phyloP scores from a whole-genome alignment of 2,113 vertebrate species.

The Hemiprocne comata region DNA sequence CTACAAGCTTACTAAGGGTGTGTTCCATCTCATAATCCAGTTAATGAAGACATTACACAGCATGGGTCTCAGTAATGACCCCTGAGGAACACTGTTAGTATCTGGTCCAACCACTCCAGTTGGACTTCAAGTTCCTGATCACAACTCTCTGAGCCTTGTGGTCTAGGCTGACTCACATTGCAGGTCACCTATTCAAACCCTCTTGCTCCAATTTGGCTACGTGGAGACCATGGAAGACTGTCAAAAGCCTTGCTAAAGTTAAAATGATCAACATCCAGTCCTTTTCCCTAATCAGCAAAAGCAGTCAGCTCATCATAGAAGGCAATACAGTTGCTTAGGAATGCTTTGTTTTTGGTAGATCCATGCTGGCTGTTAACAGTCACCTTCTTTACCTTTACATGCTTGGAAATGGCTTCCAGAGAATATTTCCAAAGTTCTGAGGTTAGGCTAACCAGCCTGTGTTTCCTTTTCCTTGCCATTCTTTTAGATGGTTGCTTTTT shows the following conservation, averaged over 20 bases:
- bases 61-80: not conserved
- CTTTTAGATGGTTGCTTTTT: not conserved
- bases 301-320: not conserved
- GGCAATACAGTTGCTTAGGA: not conserved
- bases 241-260: not conserved
- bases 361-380: not conserved
- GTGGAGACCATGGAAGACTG: not conserved
- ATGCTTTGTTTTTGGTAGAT: not conserved
- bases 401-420: not conserved
- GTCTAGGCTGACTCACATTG: not conserved
- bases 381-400: not conserved
- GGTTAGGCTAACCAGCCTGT: not conserved
- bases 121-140: not conserved
- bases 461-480: not conserved
- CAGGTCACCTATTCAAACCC: not conserved
- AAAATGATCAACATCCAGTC: not conserved
- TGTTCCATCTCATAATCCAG: not conserved
- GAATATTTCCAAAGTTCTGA: not conserved
- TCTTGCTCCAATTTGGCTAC: not conserved
- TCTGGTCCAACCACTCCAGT: not conserved
- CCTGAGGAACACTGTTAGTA: not conserved
- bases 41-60: not conserved
- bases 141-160: not conserved
- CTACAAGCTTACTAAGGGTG: not conserved
- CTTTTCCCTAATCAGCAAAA: not conserved